These are phyloP conservation scores for Hoplias malabaricus DNA, from an alignment of 2,113 vertebrate genomes.

Conservation along the genomic window DNA sequence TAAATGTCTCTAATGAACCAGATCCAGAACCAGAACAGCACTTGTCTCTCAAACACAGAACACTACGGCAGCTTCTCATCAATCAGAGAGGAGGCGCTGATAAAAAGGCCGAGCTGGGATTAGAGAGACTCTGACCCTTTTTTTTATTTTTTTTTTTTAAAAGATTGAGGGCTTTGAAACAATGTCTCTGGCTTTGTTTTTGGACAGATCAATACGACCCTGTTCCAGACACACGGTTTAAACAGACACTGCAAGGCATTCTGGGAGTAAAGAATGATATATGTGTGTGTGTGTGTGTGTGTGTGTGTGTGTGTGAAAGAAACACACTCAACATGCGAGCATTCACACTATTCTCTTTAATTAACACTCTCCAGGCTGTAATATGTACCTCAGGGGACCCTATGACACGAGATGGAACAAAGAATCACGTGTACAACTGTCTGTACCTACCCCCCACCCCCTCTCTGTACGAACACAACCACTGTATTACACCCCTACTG, in stretches of 20 bases:
- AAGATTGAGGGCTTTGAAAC: constrained; percentile 8
- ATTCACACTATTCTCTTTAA: too few relatives aligned
- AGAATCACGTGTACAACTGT: too few relatives aligned
- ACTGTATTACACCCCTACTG: too few relatives aligned
- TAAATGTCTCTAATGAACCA: not conserved
- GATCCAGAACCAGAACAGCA: not conserved
- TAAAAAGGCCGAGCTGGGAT: not conserved
- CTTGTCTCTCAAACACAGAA: not conserved
- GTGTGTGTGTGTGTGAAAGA: not conserved
- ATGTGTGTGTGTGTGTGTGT: not conserved
- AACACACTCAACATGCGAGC: too few relatives aligned
- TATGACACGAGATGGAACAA: too few relatives aligned
- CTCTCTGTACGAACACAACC: too few relatives aligned
- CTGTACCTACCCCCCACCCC: too few relatives aligned
- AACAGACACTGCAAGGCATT: not conserved
- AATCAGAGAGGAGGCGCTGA: not conserved
- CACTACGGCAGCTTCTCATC: not conserved
- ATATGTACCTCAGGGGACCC: too few relatives aligned
- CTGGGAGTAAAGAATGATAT: too few relatives aligned
- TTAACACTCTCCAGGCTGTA: too few relatives aligned
- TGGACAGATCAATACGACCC: constrained; percentile 30
- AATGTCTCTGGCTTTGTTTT: constrained; percentile 1
- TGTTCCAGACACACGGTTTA: constrained; percentile 19
- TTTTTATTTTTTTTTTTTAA: too few relatives aligned
- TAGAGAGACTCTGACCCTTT: not conserved